These are phyloP conservation scores for Elgaria multicarinata DNA, from an alignment of 2,113 vertebrate genomes.

Conservation along the genomic window DNA sequence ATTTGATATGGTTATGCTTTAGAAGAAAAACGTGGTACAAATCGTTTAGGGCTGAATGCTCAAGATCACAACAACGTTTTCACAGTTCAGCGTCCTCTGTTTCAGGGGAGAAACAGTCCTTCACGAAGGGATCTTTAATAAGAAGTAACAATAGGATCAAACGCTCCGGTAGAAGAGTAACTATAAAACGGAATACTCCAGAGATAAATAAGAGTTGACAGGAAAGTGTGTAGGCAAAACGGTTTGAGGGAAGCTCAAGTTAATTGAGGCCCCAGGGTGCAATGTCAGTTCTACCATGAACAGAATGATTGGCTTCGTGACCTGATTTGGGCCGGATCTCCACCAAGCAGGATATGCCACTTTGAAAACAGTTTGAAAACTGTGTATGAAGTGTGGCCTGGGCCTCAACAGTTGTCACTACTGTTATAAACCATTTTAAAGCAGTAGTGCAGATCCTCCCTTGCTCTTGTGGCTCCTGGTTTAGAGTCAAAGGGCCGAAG, in stretches of 20 bases:
- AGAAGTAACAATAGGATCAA: neutral
- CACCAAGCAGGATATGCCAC: too few species aligned
- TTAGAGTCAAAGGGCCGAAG: neutral
- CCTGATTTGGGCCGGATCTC: too few species aligned
- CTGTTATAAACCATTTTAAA: too few species aligned
- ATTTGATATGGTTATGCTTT: neutral
- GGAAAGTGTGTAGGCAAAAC: neutral
- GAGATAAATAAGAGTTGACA: neutral
- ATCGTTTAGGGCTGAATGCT: neutral
- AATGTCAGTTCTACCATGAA: neutral
- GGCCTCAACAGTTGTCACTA: too few species aligned
- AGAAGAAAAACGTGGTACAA: neutral
- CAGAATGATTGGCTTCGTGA: too few species aligned
- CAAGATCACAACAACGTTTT: neutral
- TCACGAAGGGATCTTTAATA: neutral
- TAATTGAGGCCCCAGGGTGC: neutral
- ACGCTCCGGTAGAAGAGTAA: neutral
- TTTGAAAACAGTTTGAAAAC: too few species aligned
- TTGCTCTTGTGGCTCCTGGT: neutral
- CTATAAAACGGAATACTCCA: neutral
- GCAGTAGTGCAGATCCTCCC: too few species aligned
- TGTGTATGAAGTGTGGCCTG: too few species aligned
- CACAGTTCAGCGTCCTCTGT: neutral
- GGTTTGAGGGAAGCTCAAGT: neutral
- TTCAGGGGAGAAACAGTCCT: neutral